Base-by-base conservation (phyloP, 2,113 vertebrate species). In the Lagenorhynchus albirostris region DNA sequence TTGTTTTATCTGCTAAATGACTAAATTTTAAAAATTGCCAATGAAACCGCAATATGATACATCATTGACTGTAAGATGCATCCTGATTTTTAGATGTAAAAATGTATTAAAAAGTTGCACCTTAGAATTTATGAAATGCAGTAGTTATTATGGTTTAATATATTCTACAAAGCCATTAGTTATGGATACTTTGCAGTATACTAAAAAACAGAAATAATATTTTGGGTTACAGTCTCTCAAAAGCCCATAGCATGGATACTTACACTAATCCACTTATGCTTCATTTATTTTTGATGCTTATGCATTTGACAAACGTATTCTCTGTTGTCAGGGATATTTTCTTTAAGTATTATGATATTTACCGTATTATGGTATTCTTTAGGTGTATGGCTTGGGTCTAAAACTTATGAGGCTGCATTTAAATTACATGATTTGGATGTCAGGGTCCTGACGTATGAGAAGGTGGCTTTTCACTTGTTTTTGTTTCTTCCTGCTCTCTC, bases 341-440 rank as follows among this genome's bases (percentile, higher is more conserved):
- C 41, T 76, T 93, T 94, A 95, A 94, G 3, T 93, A 93, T 89
- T 82, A 68, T 96, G 81, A 5, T 33, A 94, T 83, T 94, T 95
- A 76, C 11, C 14, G 0, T 68, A 74, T 38, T 79, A 76, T 82
- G 47, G 23, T 94, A 92, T 91, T 91, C 33, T 82, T 96, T 80
- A 87, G n/a, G 20, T 97, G 81, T 86, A 65, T 70, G 63, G 36
- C 23, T 97, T 91, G 21, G 41, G 82, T 89, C 44, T 96, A 86
- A 98, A 98, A 91, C 91, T 94, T 73, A 96, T 60, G 86, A 58
- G 62, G 53, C 31, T 96, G 81, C 10, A 79, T 55, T 95, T 95
- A 98, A 97, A 97, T 97, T 73, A 93, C 70, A 90, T 50, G 63
- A 58, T 44, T 97, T 38, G 53, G 96, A 67, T 96, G 67, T 55